Evolutionary conservation across 2,888 invertebrate genomes (phyloP), one percentile per base, ranked within the genome.

Genomic region (Mantis religiosa): DNA sequence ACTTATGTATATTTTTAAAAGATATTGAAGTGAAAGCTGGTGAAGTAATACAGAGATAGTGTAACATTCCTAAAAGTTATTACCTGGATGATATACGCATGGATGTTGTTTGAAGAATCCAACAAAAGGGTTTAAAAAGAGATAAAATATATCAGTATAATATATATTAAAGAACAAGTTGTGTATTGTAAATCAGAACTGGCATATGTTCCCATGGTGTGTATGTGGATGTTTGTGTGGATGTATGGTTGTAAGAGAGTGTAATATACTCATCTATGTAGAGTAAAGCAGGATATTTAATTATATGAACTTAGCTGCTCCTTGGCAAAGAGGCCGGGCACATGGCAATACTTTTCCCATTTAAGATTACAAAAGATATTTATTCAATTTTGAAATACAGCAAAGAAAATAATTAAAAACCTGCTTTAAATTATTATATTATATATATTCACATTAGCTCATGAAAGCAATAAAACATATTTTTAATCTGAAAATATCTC

Each of bases 381-480:
- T 89, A 88, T 89, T 89, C 86, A 84, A 85, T 87, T 87, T 88
- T 89, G 89, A 87, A 85, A 89, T 83, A 89, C 81, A 82, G 87
- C 89, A 87, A 85, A 28, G 54, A 71, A 87, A 15, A 82, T 89
- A 88, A 83, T 89, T 88, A 88, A 85, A 41, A 88, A 88, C 87
- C 88, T 89, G 89, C 89, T 89, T 87, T 89, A 89, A 89, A 89
- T 89, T 89, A 88, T 88, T 47, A 88, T 88, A 28, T 28, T 30
- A 87, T 85, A 87, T 89, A 89, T 89, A 89, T 89, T 89, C 89
- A 89, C 89, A 89, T 89, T 89, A 89, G 89, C 89, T 89, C 89
- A 89, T 89, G 89, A 88, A 88, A 89, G 89, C 89, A 89, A 89
- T 89, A 89, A 89, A 89, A 87, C 89, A 89, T 89, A 89, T 89